Conservation (phyloP, 2,113 vertebrate genomes). For the Nannospalax galili region DNA sequence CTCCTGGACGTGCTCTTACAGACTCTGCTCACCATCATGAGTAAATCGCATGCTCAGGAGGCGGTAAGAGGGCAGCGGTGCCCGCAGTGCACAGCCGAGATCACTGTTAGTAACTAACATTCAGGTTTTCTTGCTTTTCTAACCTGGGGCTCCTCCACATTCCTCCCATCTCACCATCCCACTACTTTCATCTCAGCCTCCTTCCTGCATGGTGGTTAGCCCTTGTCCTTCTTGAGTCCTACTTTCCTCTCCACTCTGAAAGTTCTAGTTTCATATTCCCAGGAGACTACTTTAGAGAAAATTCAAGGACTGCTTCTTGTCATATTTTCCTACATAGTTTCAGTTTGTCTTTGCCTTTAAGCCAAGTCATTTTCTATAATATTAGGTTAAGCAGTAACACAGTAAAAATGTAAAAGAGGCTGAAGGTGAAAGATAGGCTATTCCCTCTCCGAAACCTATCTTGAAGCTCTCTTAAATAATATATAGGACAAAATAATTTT, state of each 20-base stretch:
- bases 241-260: constrained; percentile 18
- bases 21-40: constrained; percentile 98
- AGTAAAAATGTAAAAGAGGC: neutral
- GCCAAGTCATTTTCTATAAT: neutral
- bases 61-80: constrained; percentile 99
- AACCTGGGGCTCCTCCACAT: constrained; percentile 81
- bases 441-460: neutral
- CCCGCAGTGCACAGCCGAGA: constrained; percentile 99
- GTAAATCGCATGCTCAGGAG: constrained; percentile 99
- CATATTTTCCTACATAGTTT: constrained; percentile 33
- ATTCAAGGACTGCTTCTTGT: constrained; percentile 11
- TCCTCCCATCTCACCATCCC: constrained; percentile 59
- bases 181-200: constrained; percentile 76
- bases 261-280: neutral
- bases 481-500: constrained; percentile 9
- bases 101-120: constrained; percentile 99
- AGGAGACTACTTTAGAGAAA: constrained; percentile 10
- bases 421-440: neutral
- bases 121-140: constrained; percentile 90
- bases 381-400: neutral
- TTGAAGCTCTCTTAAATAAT: neutral
- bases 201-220: constrained; percentile 79
- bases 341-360: constrained; percentile 36
- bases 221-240: constrained; percentile 51
- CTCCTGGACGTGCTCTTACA: constrained; percentile 99